Conservation (phyloP, 2,113 vertebrate genomes). For the Thunnus thynnus region DNA sequence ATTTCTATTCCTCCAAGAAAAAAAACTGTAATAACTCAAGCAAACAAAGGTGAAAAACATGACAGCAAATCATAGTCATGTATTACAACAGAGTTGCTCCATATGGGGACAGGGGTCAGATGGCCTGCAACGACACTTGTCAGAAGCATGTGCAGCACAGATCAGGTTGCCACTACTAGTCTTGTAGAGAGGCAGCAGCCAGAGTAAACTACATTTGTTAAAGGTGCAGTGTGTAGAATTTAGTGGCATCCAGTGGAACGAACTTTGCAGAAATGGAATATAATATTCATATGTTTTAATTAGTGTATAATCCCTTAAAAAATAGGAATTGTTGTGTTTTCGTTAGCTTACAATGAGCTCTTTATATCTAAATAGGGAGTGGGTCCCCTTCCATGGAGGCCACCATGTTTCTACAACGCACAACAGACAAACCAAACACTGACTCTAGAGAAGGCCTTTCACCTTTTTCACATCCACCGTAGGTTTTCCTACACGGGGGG, state of each 20-base stretch:
- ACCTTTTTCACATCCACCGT: no score
- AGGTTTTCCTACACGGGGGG: no score
- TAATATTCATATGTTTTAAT: neutral
- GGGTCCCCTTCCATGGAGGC: no score
- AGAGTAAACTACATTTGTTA: neutral
- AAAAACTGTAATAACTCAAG: neutral
- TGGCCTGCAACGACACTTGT: constrained; percentile 39
- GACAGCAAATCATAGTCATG: constrained; percentile 1
- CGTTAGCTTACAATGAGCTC: no score
- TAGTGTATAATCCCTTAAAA: no score
- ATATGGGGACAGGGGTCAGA: constrained; percentile 56
- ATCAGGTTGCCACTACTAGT: constrained; percentile 62
- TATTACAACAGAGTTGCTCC: constrained; percentile 30
- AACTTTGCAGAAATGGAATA: neutral
- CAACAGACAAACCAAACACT: no score
- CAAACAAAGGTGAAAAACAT: neutral
- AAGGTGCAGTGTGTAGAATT: neutral
- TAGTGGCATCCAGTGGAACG: no score
- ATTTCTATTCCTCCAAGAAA: neutral
- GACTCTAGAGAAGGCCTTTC: no score
- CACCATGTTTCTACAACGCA: no score
- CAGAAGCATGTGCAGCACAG: constrained; percentile 45
- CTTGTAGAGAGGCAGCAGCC: neutral
- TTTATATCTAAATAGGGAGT: no score
- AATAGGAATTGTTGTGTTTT: no score